These are phyloP conservation scores for Lamprotornis superbus DNA, from an alignment of 2,113 vertebrate genomes.

Conservation along the genomic window DNA sequence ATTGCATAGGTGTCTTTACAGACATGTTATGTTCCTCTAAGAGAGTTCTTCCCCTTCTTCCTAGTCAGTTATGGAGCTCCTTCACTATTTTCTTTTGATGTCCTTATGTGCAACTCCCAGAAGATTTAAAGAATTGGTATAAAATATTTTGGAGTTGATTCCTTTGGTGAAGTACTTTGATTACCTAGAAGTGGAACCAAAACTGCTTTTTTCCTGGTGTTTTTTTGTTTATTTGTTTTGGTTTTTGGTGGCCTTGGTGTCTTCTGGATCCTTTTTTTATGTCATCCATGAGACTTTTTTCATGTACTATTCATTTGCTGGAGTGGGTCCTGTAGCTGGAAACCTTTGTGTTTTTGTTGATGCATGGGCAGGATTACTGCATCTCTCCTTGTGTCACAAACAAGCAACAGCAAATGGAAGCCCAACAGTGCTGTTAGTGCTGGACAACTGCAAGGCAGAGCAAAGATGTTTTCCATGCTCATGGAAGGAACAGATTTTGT, in stretches of 20 bases:
- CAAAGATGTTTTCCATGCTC: rapidly evolving
- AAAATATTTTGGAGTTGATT: not conserved
- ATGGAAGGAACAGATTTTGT: not conserved
- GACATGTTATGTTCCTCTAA: not conserved
- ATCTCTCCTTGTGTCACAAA: not conserved
- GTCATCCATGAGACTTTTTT: not conserved
- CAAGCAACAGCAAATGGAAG: rapidly evolving
- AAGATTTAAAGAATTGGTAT: not conserved
- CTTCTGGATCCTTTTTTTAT: not conserved
- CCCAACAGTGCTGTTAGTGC: not conserved
- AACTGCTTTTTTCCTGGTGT: rapidly evolving
- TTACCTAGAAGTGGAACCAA: not conserved
- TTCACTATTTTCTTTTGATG: not conserved
- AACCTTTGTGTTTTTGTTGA: not conserved
- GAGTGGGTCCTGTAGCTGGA: not conserved
- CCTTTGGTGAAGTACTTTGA: not conserved
- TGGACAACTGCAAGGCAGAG: not conserved
- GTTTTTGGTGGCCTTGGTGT: not conserved
- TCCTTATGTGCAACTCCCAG: not conserved
- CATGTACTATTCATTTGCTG: rapidly evolving
- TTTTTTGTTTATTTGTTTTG: not conserved
- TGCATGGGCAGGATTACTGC: rapidly evolving
- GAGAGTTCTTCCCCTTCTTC: not conserved
- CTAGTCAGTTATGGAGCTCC: not conserved
- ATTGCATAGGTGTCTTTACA: not conserved